A percentile compares a stretch with the other conserved stretches of the same genome.
phyloP scores from a whole-genome alignment of 2,113 vertebrate genomes.

The Planiliza haematocheilus region DNA sequence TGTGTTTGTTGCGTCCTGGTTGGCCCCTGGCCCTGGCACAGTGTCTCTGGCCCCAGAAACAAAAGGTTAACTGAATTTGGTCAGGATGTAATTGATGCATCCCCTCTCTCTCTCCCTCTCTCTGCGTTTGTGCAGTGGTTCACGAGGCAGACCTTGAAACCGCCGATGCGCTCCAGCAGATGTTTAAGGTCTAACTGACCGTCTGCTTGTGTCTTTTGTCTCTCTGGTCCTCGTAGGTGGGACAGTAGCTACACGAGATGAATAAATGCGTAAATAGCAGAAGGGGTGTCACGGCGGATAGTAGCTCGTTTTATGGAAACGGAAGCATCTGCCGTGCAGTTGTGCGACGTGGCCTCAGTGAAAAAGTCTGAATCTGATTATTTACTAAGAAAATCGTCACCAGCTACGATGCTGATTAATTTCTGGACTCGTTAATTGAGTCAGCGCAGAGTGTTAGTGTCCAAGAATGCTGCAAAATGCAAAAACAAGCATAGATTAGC shows the following conservation, averaged over 20 bases:
- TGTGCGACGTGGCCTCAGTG: no score
- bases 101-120: constrained; percentile 45
- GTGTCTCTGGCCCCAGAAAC: constrained; percentile 60
- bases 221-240: background rate
- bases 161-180: constrained; percentile 29
- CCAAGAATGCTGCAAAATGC: no score
- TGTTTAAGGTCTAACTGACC: constrained; percentile 26
- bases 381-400: no score
- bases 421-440: no score
- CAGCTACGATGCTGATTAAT: no score
- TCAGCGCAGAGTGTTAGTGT: no score
- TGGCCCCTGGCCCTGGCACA: constrained; percentile 56
- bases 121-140: constrained; percentile 34
- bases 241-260: background rate
- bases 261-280: background rate
- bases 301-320: background rate
- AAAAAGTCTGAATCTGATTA: no score
- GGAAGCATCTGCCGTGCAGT: background rate
- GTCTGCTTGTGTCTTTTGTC: constrained; percentile 26
- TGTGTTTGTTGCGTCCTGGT: constrained; percentile 54
- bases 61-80: constrained; percentile 77
- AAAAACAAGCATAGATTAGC: no score
- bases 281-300: no score
- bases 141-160: constrained; percentile 25
- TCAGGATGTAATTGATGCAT: constrained; percentile 65